These are phyloP conservation scores for Philopotamus ludificatus DNA, from an alignment of 1,140 invertebrate genomes.

Conservation along the genomic window DNA sequence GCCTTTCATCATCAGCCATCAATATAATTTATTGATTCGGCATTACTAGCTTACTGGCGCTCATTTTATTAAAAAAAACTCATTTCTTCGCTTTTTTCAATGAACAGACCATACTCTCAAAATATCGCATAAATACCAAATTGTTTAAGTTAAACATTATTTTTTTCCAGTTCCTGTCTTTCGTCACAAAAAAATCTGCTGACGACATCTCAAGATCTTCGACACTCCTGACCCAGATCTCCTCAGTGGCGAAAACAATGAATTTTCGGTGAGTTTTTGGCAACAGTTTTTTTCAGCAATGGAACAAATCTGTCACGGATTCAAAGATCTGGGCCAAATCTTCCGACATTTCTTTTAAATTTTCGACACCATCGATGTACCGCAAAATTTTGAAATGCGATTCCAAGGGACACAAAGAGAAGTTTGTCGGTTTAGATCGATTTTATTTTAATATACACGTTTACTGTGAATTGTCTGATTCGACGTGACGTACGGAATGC, in stretches of 20 bases:
- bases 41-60: background rate
- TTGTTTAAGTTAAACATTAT: constrained; percentile 12
- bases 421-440: background rate
- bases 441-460: no score
- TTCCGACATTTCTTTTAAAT: background rate
- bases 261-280: constrained; percentile 7
- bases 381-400: background rate
- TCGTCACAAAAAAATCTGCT: background rate
- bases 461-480: no score
- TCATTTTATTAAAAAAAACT: background rate
- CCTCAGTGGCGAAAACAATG: constrained; percentile 8
- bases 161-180: constrained; percentile 21
- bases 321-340: background rate
- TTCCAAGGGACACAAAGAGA: background rate
- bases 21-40: background rate
- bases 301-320: background rate
- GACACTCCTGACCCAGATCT: constrained; percentile 10
- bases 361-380: background rate
- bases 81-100: background rate
- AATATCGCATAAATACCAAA: background rate
- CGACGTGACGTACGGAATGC: background rate
- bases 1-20: background rate
- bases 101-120: background rate
- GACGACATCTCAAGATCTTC: constrained; percentile 6
- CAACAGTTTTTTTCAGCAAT: background rate